phyloP scores from a whole-genome alignment of 2,888 invertebrate genomes.

The Noctua janthina region DNA sequence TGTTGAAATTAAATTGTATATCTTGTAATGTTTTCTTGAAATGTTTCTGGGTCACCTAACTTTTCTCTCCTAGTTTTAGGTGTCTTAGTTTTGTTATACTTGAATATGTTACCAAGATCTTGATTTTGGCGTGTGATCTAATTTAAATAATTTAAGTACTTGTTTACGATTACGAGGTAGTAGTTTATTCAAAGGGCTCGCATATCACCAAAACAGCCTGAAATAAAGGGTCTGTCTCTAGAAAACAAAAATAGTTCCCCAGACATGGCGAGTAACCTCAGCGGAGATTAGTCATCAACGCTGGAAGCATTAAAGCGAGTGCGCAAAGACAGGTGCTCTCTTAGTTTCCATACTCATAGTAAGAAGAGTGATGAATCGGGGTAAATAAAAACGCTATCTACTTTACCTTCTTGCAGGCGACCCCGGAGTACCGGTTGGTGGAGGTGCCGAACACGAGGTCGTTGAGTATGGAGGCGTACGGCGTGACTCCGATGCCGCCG shows the following conservation, averaged over 20 bases:
- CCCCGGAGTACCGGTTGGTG: conserved; percentile 98
- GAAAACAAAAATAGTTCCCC: background rate
- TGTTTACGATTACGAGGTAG: background rate
- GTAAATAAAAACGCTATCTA: background rate
- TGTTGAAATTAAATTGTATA: conserved; percentile 27
- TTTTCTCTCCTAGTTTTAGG: background rate
- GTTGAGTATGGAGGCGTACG: conserved; percentile 98
- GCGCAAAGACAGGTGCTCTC: background rate
- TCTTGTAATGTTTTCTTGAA: background rate
- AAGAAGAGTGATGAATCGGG: background rate
- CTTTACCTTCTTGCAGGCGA: conserved; percentile 97
- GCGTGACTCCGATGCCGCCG: conserved; percentile 99
- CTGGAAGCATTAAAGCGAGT: background rate
- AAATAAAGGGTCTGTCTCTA: background rate
- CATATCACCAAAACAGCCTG: background rate
- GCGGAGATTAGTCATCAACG: background rate
- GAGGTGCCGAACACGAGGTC: conserved; percentile 99
- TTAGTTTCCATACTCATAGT: background rate
- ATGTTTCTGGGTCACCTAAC: background rate
- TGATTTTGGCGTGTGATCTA: background rate
- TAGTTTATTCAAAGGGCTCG: too few relatives aligned
- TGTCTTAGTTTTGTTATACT: conserved; percentile 6
- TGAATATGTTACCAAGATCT: background rate
- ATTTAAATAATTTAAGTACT: background rate
- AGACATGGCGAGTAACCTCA: background rate